Base-by-base conservation (phyloP, 2,797 vertebrate genomes). In the Vultur gryphus region DNA sequence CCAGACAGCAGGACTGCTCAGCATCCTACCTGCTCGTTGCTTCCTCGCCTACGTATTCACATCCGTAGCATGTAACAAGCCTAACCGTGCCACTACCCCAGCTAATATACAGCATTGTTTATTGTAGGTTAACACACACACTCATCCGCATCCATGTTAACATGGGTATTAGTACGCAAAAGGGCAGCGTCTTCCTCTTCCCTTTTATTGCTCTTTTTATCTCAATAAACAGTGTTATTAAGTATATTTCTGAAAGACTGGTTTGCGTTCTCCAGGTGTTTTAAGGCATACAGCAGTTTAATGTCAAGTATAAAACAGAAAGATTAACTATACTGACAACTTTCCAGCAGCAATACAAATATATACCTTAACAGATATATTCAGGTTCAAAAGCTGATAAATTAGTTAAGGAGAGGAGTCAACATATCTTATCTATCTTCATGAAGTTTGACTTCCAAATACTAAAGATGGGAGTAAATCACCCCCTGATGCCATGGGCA, bases 391-490 rank as follows among this genome's bases (percentile, higher is more conserved):
- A 95, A 93, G 64, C n/a, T 16, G 12, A 78, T 90, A 95, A 90
- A 95, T 90, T 78, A 95, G 83, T 88, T 92, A 84, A 85, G 62
- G 52, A 89, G 57, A 95, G 14, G 64, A 93, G 82, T 83, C 77
- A 95, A 58, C 44, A 35, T 33, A 79, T 62, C 62, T 41, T 72
- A 88, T 91, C 82, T 73, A 65, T 91, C 94, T 94, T 93, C 88
- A 88, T 91, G 86, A 94, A 91, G 59, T 82, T 71, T 95, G 75
- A 72, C 70, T 96, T 93, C 73, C 85, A 96, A 95, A 82, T 55
- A 84, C 78, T 75, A 77, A 82, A 94, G 90, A 85, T 37, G 12
- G 41, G 70, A 93, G 72, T 90, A 96, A 95, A 96, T 91, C 64
- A 92, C 44, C n/a, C 57, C 86, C 49, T 29, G 33, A 81, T 79